A percentile compares a stretch with the other conserved stretches of the same genome.
phyloP scores from a whole-genome alignment of 2,888 invertebrate genomes.

The Pammene fasciana region DNA sequence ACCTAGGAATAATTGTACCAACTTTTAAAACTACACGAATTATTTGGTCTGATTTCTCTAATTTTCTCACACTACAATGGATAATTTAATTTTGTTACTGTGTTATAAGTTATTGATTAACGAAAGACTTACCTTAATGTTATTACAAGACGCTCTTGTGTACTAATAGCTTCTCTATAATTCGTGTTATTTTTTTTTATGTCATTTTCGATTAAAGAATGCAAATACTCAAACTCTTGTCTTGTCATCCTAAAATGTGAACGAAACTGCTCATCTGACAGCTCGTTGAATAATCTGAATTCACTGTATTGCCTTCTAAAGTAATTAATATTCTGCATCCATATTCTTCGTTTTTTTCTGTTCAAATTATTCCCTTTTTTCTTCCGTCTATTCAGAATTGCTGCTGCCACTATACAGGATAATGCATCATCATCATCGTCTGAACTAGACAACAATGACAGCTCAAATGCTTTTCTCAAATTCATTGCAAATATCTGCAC shows the following conservation, averaged over 20 bases:
- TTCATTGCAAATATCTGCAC: no score
- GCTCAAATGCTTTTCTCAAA: no score
- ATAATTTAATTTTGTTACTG: no score
- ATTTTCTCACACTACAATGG: no score
- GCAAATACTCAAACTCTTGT: constrained; percentile 40
- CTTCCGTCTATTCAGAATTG: constrained; percentile 39
- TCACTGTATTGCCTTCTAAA: constrained; percentile 41
- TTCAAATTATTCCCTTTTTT: not conserved
- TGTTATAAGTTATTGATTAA: no score
- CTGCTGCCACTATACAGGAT: constrained; percentile 30
- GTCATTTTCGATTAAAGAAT: constrained; percentile 41
- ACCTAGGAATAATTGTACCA: no score
- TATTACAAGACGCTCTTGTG: constrained; percentile 43
- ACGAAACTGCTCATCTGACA: constrained; percentile 25
- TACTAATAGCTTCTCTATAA: constrained; percentile 46
- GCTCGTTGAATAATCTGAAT: constrained; percentile 11
- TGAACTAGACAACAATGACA: constrained; percentile 39
- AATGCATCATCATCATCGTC: constrained; percentile 40
- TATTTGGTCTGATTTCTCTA: no score
- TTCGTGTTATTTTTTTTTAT: constrained; percentile 42
- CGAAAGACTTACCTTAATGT: constrained; percentile 42
- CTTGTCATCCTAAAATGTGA: constrained; percentile 42
- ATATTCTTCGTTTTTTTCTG: constrained; percentile 34
- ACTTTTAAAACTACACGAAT: no score
- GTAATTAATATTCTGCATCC: constrained; percentile 42